phyloP scores from a whole-genome alignment of 2,113 vertebrate species.

The Melanerpes formicivorus region DNA sequence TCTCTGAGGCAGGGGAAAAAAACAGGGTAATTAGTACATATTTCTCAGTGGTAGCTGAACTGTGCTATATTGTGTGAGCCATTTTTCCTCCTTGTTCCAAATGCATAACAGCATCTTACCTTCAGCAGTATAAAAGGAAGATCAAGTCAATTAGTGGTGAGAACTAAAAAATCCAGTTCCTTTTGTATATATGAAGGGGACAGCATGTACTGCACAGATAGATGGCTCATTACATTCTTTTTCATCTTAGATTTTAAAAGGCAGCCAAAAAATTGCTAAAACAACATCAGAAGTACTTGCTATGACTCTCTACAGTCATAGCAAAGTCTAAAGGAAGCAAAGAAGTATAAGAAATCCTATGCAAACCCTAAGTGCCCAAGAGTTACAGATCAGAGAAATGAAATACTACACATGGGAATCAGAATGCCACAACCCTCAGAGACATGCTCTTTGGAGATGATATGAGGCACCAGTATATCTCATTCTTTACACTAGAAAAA shows the following conservation, averaged over 20 bases:
- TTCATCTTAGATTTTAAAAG: conserved; percentile 30
- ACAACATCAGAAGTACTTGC: neutral
- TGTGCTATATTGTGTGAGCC: neutral
- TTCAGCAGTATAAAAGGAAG: neutral
- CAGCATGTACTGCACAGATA: neutral
- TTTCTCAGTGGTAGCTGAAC: neutral
- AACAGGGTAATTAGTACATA: neutral
- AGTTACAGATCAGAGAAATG: neutral
- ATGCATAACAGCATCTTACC: neutral
- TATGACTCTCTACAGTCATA: neutral
- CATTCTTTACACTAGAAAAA: neutral
- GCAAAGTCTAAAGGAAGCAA: neutral
- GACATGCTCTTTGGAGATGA: neutral
- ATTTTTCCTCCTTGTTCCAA: neutral
- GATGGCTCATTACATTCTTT: conserved; percentile 15
- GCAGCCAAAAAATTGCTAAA: conserved; percentile 16
- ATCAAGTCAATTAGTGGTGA: conserved; percentile 8
- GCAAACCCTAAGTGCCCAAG: neutral
- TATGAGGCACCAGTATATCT: neutral
- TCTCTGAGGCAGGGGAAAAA: neutral
- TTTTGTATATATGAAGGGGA: neutral
- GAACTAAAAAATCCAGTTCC: neutral
- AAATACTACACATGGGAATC: neutral
- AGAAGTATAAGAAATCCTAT: neutral
- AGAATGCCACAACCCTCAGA: neutral